These are phyloP conservation scores for Acanthococcus lagerstroemiae DNA, from an alignment of 2,888 invertebrate genomes.

Conservation along the genomic window DNA sequence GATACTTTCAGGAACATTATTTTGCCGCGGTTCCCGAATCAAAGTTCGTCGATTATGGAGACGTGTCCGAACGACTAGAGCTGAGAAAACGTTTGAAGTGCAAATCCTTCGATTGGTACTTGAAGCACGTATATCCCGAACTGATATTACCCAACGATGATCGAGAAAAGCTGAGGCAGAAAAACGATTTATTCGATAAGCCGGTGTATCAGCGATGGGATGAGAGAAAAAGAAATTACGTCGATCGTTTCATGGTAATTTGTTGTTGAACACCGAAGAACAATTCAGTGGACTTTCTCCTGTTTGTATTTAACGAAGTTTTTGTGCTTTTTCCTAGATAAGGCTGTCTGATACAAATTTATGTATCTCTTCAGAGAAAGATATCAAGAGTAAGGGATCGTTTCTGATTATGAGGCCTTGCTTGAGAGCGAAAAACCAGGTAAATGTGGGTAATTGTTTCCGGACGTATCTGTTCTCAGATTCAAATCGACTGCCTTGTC, in stretches of 20 bases:
- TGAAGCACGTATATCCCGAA: conserved; percentile 75
- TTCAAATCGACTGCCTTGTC: too few relatives aligned
- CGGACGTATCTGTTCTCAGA: too few relatives aligned
- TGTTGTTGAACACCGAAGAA: neutral
- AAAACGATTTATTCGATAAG: conserved; percentile 51
- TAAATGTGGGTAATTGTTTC: too few relatives aligned
- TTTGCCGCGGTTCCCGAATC: conserved; percentile 54
- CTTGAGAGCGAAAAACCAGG: conserved; percentile 60
- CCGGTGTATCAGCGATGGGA: conserved; percentile 73
- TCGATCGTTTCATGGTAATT: conserved; percentile 40
- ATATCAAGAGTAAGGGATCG: conserved; percentile 67
- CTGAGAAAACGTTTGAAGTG: conserved; percentile 67
- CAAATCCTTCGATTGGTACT: conserved; percentile 76
- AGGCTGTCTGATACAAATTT: conserved; percentile 59
- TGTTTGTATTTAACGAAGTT: neutral
- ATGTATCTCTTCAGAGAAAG: conserved; percentile 69
- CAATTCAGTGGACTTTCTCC: neutral
- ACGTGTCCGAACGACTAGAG: conserved; percentile 61
- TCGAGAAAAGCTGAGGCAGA: conserved; percentile 48
- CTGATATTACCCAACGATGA: conserved; percentile 55
- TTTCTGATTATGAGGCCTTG: conserved; percentile 62
- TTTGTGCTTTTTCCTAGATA: conserved; percentile 54
- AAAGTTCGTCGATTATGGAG: conserved; percentile 54
- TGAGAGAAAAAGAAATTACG: conserved; percentile 47
- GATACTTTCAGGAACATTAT: conserved; percentile 60